A percentile compares a stretch with the other conserved stretches of the same genome.
phyloP scores from a whole-genome alignment of 64 coral and sea anemone genomes.

The Montipora sp. region DNA sequence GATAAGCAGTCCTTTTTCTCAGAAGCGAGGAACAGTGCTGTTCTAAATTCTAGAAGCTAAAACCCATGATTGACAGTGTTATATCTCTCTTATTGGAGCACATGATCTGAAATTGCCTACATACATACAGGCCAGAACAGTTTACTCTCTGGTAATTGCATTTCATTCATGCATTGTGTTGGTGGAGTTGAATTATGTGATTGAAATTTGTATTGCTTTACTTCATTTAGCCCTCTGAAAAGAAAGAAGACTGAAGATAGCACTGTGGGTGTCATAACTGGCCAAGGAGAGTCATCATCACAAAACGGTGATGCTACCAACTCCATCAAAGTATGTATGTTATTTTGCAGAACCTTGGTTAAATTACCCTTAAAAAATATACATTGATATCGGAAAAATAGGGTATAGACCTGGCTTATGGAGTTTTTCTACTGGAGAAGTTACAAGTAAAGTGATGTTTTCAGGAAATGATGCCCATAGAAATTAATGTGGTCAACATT shows the following conservation, averaged over 20 bases:
- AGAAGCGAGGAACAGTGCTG: too few species aligned
- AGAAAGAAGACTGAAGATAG: slow-evolving; percentile 43
- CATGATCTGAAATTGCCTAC: too few species aligned
- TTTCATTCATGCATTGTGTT: neutral
- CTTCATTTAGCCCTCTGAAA: slow-evolving; percentile 27
- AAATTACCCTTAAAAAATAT: too few species aligned
- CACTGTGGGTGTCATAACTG: neutral
- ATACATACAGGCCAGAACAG: neutral
- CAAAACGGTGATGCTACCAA: neutral
- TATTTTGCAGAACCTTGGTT: too few species aligned
- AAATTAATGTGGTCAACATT: too few species aligned
- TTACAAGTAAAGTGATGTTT: too few species aligned
- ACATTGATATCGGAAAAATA: neutral
- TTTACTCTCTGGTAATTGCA: neutral
- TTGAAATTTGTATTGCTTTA: neutral
- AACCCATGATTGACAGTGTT: too few species aligned
- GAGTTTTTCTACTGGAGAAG: neutral
- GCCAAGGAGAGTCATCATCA: neutral
- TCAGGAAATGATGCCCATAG: too few species aligned
- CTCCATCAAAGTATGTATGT: neutral
- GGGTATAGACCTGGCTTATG: neutral
- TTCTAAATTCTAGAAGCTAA: too few species aligned
- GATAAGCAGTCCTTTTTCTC: too few species aligned
- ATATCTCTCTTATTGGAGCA: too few species aligned
- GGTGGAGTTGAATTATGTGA: neutral